A percentile compares a stretch with the other conserved stretches of the same genome.
phyloP scores from a whole-genome alignment of 2,888 invertebrate genomes.

The Tetheella fluctuosa region DNA sequence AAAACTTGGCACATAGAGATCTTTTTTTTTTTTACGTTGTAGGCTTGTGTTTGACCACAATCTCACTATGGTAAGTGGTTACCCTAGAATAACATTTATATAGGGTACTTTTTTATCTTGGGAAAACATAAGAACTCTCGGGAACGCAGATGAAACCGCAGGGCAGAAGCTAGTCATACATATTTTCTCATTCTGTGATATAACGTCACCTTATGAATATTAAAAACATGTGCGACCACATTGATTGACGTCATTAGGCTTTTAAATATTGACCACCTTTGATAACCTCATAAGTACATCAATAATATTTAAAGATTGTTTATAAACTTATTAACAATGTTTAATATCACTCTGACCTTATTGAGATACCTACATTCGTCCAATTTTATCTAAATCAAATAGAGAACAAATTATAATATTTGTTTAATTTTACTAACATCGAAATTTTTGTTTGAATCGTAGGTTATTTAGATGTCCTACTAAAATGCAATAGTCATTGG shows the following conservation, averaged over 20 bases:
- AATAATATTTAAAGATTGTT: constrained; percentile 16
- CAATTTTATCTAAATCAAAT: neutral
- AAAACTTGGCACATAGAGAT: no score
- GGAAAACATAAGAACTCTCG: no score
- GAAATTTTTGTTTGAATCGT: neutral
- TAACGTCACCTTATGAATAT: constrained; percentile 17
- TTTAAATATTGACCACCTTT: constrained; percentile 11
- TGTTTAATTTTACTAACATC: neutral
- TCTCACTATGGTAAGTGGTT: no score
- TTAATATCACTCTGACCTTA: constrained; percentile 11
- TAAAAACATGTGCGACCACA: constrained; percentile 14
- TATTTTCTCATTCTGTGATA: neutral
- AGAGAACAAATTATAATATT: neutral
- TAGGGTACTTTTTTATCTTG: no score
- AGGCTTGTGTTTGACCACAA: no score
- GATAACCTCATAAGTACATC: constrained; percentile 18
- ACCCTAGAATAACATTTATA: no score
- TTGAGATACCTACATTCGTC: constrained; percentile 5
- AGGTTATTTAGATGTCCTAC: neutral
- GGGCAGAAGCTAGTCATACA: no score
- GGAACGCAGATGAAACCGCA: no score
- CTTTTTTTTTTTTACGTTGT: no score
- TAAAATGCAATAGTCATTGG: no score
- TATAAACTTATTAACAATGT: constrained; percentile 16
- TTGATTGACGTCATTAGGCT: constrained; percentile 23